These are phyloP conservation scores for Stenodema calcarata DNA, from an alignment of 2,888 invertebrate species.

Conservation along the genomic window DNA sequence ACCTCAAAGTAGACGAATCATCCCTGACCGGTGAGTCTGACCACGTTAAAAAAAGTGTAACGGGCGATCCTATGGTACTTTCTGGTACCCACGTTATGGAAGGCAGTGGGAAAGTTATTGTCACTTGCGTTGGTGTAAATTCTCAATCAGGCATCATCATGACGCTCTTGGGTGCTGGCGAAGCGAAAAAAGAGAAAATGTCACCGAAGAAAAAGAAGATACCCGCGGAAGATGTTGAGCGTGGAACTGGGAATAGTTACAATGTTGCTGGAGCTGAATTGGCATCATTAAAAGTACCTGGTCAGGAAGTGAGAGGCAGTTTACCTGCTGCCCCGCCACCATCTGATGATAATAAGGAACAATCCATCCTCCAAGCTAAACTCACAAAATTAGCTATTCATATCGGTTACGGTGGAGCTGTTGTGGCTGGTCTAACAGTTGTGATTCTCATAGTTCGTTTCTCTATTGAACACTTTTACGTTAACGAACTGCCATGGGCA, in stretches of 20 bases:
- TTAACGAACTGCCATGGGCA: slow-evolving; percentile 62
- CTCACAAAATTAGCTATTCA: slow-evolving; percentile 71
- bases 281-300: not conserved
- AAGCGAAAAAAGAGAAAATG: slow-evolving; percentile 57
- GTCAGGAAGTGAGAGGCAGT: not conserved
- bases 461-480: slow-evolving; percentile 66
- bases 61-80: slow-evolving; percentile 65
- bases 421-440: slow-evolving; percentile 70
- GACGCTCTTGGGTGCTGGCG: slow-evolving; percentile 68
- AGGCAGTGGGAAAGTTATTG: slow-evolving; percentile 71
- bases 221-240: slow-evolving; percentile 38
- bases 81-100: slow-evolving; percentile 74
- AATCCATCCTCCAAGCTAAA: slow-evolving; percentile 71
- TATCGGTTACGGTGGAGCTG: slow-evolving; percentile 71
- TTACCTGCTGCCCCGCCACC: not conserved
- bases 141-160: slow-evolving; percentile 75
- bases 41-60: slow-evolving; percentile 70
- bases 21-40: slow-evolving; percentile 74
- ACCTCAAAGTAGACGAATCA: slow-evolving; percentile 72
- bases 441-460: slow-evolving; percentile 69
- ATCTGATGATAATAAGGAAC: slow-evolving; percentile 70
- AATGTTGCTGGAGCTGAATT: slow-evolving; percentile 8
- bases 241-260: slow-evolving; percentile 27
- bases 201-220: slow-evolving; percentile 48
- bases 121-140: slow-evolving; percentile 71